phyloP scores from a whole-genome alignment of 2,113 vertebrate species.

The Mionectes macconnelli region DNA sequence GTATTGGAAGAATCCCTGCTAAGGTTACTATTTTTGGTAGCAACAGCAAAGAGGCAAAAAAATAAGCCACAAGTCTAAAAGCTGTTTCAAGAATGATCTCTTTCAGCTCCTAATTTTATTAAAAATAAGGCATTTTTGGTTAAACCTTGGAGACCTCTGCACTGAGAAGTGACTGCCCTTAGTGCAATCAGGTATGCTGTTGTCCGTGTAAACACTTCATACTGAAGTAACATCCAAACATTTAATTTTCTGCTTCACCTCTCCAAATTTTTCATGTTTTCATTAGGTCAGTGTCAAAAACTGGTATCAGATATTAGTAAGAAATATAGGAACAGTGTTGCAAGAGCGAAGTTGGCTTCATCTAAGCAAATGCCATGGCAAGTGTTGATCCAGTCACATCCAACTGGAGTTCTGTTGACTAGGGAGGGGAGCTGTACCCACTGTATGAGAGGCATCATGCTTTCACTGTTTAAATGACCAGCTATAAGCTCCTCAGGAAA shows the following conservation, averaged over 20 bases:
- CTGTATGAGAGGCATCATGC: background rate
- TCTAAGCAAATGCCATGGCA: background rate
- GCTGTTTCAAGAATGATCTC: background rate
- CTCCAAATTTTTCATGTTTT: background rate
- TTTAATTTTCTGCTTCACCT: background rate
- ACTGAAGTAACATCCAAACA: background rate
- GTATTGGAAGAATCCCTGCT: background rate
- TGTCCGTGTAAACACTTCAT: background rate
- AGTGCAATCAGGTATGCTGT: background rate
- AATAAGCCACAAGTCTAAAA: background rate
- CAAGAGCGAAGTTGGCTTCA: background rate
- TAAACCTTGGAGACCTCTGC: background rate
- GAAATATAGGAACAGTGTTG: background rate
- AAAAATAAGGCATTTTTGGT: background rate
- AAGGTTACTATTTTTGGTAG: background rate
- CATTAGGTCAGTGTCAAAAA: background rate
- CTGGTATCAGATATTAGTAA: background rate
- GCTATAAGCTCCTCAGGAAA: background rate
- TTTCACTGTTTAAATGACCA: background rate
- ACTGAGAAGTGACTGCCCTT: background rate
- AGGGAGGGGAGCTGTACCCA: background rate
- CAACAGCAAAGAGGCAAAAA: background rate
- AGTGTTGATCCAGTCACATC: rapidly evolving
- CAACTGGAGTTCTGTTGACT: background rate
- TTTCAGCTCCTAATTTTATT: background rate